Conservation (phyloP, 2,888 invertebrate species). For the Tortrix viridana region DNA sequence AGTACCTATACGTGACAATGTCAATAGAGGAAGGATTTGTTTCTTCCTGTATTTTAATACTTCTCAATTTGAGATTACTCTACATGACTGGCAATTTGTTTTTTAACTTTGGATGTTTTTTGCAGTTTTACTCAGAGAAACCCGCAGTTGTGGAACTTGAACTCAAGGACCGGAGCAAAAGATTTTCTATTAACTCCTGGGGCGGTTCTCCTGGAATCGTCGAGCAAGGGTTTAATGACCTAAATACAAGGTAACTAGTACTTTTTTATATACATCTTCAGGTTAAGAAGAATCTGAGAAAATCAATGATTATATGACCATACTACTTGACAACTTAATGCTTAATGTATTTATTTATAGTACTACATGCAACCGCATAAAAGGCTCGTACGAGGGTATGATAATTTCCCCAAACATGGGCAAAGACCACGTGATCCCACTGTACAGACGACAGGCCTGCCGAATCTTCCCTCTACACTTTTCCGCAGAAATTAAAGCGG, state of each 20-base stretch:
- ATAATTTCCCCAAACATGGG: conserved; percentile 86
- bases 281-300: too few species aligned
- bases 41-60: too few species aligned
- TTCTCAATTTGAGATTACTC: too few species aligned
- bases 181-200: conserved; percentile 85
- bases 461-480: conserved; percentile 84
- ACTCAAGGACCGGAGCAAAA: conserved; percentile 53
- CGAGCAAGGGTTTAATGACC: conserved; percentile 86
- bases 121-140: conserved; percentile 69
- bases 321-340: too few species aligned
- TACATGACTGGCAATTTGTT: too few species aligned
- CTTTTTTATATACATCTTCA: too few species aligned
- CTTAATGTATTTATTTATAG: conserved; percentile 55
- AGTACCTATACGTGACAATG: too few species aligned
- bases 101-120: conserved; percentile 18
- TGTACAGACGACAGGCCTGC: conserved; percentile 93
- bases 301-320: too few species aligned
- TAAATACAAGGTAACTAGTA: conserved; percentile 73
- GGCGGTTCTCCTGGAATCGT: conserved; percentile 87
- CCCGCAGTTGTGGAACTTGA: conserved; percentile 64
- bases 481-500: conserved; percentile 48
- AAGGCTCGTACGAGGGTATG: conserved; percentile 89
- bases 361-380: conserved; percentile 87
- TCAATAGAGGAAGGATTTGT: too few species aligned
- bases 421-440: conserved; percentile 78